Percentiles rank a stretch among this genome's conserved stretches.
Evolutionary conservation across 2,888 invertebrate species (phyloP).

Genomic region (Aphrophora alni): DNA sequence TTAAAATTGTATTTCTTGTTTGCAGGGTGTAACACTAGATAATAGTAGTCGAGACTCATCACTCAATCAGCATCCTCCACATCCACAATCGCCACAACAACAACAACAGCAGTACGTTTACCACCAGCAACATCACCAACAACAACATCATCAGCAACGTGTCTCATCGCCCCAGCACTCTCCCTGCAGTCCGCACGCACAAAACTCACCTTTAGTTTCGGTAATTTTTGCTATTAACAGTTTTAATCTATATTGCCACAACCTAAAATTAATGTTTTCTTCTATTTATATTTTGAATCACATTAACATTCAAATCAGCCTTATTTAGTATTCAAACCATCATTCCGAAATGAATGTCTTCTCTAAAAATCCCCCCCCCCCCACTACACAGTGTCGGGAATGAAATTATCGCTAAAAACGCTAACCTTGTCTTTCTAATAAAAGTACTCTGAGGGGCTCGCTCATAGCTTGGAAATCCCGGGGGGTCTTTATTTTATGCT

Average conservation of each 20-base stretch:
- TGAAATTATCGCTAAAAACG: too few relatives aligned
- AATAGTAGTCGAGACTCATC: conserved; percentile 64
- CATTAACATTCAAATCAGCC: not conserved
- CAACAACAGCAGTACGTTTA: conserved; percentile 59
- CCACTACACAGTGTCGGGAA: too few relatives aligned
- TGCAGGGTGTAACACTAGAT: conserved; percentile 66
- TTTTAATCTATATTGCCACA: too few relatives aligned
- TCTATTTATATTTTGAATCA: conserved; percentile 42
- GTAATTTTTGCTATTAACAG: not conserved
- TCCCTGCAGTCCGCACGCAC: conserved; percentile 45
- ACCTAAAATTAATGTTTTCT: too few relatives aligned
- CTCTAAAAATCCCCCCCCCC: too few relatives aligned
- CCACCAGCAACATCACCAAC: conserved; percentile 59
- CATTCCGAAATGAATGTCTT: too few relatives aligned
- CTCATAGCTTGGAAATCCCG: too few relatives aligned
- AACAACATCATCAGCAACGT: conserved; percentile 41
- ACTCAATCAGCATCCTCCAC: conserved; percentile 53
- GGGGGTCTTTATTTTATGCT: too few relatives aligned
- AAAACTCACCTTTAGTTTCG: conserved; percentile 32
- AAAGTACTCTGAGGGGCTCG: too few relatives aligned
- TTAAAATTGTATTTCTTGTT: not conserved
- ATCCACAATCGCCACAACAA: conserved; percentile 57
- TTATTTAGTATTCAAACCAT: too few relatives aligned
- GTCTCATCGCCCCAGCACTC: conserved; percentile 45
- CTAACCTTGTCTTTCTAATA: too few relatives aligned